Conservation (phyloP, 2,888 invertebrate genomes). For the Idaea straminata region DNA sequence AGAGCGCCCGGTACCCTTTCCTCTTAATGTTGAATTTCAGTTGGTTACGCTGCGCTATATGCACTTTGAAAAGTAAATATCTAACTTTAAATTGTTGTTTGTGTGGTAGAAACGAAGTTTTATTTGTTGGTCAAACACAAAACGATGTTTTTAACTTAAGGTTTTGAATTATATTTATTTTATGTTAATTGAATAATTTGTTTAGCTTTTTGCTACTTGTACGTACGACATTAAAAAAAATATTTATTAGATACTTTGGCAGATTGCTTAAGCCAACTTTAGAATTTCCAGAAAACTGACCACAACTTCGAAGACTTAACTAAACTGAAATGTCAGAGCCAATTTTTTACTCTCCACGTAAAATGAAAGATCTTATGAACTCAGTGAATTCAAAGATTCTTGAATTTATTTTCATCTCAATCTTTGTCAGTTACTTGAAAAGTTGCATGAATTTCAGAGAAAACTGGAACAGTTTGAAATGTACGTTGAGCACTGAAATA, state of each 20-base stretch:
- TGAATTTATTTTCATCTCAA: conserved; percentile 36
- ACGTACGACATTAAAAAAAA: conserved; percentile 15
- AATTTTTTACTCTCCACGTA: conserved; percentile 28
- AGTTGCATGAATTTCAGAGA: conserved; percentile 23
- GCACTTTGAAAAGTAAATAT: conserved; percentile 4
- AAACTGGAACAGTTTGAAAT: conserved; percentile 3
- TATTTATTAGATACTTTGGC: conserved; percentile 30
- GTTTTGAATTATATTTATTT: not conserved
- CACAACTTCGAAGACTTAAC: conserved; percentile 26
- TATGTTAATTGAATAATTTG: not conserved
- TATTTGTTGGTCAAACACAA: not conserved
- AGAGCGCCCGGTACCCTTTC: too few species aligned
- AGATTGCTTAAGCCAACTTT: conserved; percentile 19
- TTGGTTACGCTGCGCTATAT: not conserved
- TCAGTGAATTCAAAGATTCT: conserved; percentile 30
- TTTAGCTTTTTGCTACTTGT: too few species aligned
- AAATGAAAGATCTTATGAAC: conserved; percentile 32
- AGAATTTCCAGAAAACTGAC: conserved; percentile 28
- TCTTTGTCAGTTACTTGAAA: conserved; percentile 31
- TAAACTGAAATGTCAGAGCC: conserved; percentile 37
- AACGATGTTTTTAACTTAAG: not conserved
- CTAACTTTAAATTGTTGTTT: not conserved
- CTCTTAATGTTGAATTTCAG: conserved; percentile 15
- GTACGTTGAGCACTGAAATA: not conserved
- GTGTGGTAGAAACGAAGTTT: not conserved